Conservation (phyloP, 2,888 invertebrate genomes). For the Cenopis cana region DNA sequence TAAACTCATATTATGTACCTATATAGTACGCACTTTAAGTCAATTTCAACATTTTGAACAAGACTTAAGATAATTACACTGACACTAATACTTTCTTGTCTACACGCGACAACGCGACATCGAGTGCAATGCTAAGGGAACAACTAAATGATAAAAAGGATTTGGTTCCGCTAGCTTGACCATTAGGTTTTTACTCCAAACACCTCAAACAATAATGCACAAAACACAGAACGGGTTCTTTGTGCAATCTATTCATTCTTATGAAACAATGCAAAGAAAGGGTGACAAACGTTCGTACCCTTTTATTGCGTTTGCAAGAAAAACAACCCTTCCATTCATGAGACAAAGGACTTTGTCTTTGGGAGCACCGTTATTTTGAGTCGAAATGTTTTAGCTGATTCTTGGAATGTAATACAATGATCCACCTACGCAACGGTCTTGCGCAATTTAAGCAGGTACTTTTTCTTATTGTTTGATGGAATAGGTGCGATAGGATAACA, state of each 20-base stretch:
- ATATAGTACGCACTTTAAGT: not conserved
- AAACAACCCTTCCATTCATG: constrained; percentile 80
- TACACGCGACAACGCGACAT: not conserved
- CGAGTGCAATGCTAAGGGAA: not conserved
- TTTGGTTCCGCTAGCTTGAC: constrained; percentile 32
- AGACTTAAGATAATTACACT: not conserved
- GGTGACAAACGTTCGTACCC: constrained; percentile 77
- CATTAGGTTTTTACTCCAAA: constrained; percentile 51
- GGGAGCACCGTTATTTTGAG: constrained; percentile 72
- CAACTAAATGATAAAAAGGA: constrained; percentile 20
- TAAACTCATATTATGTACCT: constrained; percentile 18
- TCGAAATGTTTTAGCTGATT: constrained; percentile 65
- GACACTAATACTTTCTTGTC: not conserved
- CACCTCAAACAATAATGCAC: constrained; percentile 60
- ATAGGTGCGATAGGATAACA: constrained; percentile 20
- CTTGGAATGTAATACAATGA: constrained; percentile 59
- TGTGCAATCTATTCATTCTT: constrained; percentile 69
- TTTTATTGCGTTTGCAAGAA: constrained; percentile 73
- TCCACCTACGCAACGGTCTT: constrained; percentile 43
- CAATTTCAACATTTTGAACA: too few species aligned
- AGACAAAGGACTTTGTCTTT: constrained; percentile 69
- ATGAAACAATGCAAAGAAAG: constrained; percentile 72
- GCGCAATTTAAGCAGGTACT: constrained; percentile 49
- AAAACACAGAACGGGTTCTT: constrained; percentile 64
- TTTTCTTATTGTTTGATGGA: constrained; percentile 26